Percentiles rank a stretch among this genome's conserved stretches.
Conservation (phyloP, 2,113 vertebrate genomes). For the Zonotrichia leucophrys region DNA sequence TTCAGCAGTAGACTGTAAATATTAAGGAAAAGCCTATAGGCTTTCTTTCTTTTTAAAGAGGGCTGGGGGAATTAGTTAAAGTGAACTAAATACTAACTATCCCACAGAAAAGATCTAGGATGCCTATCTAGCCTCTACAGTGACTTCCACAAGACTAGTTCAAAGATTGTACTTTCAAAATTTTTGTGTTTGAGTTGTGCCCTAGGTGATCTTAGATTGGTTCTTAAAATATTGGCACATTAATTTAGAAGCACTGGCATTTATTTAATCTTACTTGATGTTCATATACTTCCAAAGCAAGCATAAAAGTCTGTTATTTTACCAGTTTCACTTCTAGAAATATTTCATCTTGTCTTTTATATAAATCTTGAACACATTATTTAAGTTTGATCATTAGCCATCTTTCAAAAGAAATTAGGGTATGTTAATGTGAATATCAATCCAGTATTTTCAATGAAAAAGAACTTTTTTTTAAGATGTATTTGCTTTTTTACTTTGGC, state of each 20-base stretch:
- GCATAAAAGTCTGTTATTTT: not conserved
- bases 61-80: not conserved
- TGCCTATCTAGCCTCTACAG: rapidly evolving
- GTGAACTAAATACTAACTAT: not conserved
- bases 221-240: not conserved
- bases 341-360: not conserved
- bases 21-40: not conserved
- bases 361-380: not conserved
- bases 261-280: not conserved
- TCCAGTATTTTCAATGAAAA: not conserved
- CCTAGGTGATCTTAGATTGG: not conserved
- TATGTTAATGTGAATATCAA: not conserved
- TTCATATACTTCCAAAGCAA: not conserved
- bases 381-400: not conserved
- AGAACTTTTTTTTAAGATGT: not conserved
- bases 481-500: not conserved
- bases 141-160: not conserved
- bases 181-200: not conserved
- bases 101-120: not conserved
- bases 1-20: not conserved
- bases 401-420: not conserved
- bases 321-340: not conserved
- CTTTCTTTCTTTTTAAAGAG: not conserved
- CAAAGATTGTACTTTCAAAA: not conserved
- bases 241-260: not conserved